phyloP scores from a whole-genome alignment of 2,888 invertebrate species.

The Lasioglossum villosulum region DNA sequence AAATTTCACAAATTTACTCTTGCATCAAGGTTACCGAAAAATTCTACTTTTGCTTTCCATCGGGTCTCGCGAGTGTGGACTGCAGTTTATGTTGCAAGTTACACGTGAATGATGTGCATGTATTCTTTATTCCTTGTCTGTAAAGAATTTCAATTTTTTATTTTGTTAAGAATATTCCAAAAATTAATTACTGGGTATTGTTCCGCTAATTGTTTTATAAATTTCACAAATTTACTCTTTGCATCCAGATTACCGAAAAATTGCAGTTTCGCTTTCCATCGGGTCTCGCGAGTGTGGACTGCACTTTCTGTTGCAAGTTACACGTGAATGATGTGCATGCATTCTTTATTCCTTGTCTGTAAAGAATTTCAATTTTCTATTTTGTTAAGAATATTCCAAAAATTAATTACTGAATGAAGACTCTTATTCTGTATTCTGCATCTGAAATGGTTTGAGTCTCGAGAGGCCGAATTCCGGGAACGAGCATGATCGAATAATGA shows the following conservation, averaged over 20 bases:
- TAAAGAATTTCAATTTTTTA: no score
- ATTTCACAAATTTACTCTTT: not conserved
- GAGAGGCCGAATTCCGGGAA: not conserved
- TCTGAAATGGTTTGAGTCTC: not conserved
- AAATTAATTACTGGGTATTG: not conserved
- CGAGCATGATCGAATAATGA: constrained; percentile 48
- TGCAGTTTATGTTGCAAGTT: not conserved
- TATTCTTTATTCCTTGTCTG: no score
- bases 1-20: not conserved
- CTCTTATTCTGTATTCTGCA: no score
- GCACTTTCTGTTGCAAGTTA: not conserved
- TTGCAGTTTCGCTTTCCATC: not conserved
- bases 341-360: no score
- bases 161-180: no score
- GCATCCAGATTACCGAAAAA: not conserved
- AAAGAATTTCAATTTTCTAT: no score
- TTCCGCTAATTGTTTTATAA: not conserved
- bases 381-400: no score
- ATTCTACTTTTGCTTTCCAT: not conserved
- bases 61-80: not conserved
- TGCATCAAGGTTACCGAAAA: not conserved
- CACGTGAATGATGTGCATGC: not conserved
- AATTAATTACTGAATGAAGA: no score
- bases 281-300: not conserved
- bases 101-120: not conserved